Evolutionary conservation across 1,140 invertebrate species (phyloP).

Genomic region (Cyclina sinensis): DNA sequence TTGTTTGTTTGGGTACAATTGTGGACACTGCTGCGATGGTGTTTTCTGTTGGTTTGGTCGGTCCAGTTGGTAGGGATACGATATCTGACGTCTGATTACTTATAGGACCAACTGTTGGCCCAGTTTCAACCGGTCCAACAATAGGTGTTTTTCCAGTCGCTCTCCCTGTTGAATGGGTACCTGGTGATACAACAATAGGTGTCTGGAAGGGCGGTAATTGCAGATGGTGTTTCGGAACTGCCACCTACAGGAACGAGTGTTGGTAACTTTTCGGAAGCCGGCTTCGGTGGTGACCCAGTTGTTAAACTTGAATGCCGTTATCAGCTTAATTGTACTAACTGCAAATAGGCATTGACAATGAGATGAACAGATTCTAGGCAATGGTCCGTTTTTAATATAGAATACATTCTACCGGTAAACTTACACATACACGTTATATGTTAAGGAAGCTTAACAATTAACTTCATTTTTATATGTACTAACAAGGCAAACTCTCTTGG

Average conservation of each 20-base stretch:
- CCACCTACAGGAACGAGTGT: not conserved
- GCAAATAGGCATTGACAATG: too few species aligned
- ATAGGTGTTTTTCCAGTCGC: not conserved
- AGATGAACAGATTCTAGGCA: too few species aligned
- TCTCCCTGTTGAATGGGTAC: not conserved
- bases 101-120: not conserved
- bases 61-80: not conserved
- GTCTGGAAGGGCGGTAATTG: constrained; percentile 7
- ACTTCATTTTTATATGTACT: too few species aligned
- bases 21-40: not conserved
- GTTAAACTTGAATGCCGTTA: not conserved
- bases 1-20: not conserved
- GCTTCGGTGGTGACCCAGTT: not conserved
- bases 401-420: too few species aligned
- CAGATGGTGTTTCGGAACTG: not conserved
- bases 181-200: not conserved
- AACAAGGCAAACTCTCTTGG: too few species aligned
- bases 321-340: too few species aligned
- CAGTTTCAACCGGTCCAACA: not conserved
- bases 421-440: too few species aligned
- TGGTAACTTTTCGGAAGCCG: not conserved
- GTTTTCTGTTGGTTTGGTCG: not conserved
- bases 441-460: too few species aligned
- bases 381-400: too few species aligned
- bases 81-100: not conserved